These are phyloP conservation scores for Oncorhynchus tshawytscha DNA, from an alignment of 2,113 vertebrate genomes.

Conservation along the genomic window DNA sequence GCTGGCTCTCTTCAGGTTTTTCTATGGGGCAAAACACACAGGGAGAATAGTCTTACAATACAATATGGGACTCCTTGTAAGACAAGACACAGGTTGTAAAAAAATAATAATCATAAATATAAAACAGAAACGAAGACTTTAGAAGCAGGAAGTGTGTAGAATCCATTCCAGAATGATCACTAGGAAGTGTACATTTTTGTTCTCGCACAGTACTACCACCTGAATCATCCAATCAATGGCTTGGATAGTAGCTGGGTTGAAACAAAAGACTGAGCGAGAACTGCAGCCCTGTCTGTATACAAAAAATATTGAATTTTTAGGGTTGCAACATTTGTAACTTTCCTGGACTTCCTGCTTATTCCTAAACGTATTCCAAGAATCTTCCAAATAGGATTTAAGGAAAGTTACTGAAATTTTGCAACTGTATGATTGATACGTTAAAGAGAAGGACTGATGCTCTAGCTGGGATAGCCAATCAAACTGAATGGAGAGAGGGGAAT, in stretches of 20 bases:
- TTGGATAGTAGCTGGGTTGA: not conserved
- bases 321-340: too few relatives aligned
- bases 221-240: not conserved
- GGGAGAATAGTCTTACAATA: not conserved
- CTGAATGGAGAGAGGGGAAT: not conserved
- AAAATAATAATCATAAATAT: too few relatives aligned
- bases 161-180: too few relatives aligned
- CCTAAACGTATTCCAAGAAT: too few relatives aligned
- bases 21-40: conserved; percentile 64
- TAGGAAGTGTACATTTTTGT: too few relatives aligned
- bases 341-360: not conserved
- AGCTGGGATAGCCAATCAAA: conserved; percentile 4
- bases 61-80: not conserved
- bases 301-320: conserved; percentile 4
- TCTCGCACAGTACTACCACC: too few relatives aligned
- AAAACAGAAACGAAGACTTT: not conserved
- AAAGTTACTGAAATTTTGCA: too few relatives aligned
- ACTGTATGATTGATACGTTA: not conserved
- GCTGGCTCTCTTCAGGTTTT: conserved; percentile 91
- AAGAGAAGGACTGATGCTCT: not conserved
- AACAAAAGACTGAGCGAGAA: not conserved
- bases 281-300: not conserved
- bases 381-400: too few relatives aligned
- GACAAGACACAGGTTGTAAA: not conserved
- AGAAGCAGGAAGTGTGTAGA: too few relatives aligned